These are phyloP conservation scores for Cydia strobilella DNA, from an alignment of 1,140 invertebrate species.

Conservation along the genomic window DNA sequence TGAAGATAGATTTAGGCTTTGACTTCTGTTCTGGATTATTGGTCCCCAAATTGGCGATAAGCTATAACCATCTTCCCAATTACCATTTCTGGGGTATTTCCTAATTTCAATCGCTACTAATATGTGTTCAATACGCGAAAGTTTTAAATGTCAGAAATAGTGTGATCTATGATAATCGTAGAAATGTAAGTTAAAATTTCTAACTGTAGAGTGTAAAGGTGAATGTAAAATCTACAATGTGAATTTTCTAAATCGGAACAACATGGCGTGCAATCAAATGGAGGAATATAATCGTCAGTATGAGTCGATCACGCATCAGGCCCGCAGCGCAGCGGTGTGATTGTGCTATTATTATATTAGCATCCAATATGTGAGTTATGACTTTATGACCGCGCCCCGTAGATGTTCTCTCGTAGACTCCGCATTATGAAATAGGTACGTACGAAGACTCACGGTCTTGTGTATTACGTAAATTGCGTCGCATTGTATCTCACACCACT, in stretches of 20 bases:
- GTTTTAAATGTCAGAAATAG: too few species aligned
- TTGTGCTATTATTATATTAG: constrained; percentile 40
- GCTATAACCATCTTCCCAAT: too few species aligned
- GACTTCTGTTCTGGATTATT: too few species aligned
- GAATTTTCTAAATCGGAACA: neutral
- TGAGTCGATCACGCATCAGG: constrained; percentile 32
- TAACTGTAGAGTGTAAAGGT: neutral
- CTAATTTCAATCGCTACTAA: too few species aligned
- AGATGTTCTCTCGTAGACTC: constrained; percentile 39
- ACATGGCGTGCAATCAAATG: constrained; percentile 20
- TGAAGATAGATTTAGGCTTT: too few species aligned
- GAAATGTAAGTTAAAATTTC: neutral
- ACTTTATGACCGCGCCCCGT: constrained; percentile 24
- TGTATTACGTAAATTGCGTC: too few species aligned
- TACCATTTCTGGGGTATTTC: too few species aligned
- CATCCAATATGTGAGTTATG: constrained; percentile 37
- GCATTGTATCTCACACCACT: too few species aligned
- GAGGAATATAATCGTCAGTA: constrained; percentile 35
- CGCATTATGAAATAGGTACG: constrained; percentile 38
- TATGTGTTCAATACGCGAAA: too few species aligned
- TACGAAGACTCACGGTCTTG: neutral
- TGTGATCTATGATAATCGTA: too few species aligned
- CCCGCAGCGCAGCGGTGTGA: constrained; percentile 24
- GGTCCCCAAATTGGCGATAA: too few species aligned
- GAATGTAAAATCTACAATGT: neutral